Evolutionary conservation across 2,113 vertebrate genomes (phyloP).

Genomic region (Myotis yumanensis): DNA sequence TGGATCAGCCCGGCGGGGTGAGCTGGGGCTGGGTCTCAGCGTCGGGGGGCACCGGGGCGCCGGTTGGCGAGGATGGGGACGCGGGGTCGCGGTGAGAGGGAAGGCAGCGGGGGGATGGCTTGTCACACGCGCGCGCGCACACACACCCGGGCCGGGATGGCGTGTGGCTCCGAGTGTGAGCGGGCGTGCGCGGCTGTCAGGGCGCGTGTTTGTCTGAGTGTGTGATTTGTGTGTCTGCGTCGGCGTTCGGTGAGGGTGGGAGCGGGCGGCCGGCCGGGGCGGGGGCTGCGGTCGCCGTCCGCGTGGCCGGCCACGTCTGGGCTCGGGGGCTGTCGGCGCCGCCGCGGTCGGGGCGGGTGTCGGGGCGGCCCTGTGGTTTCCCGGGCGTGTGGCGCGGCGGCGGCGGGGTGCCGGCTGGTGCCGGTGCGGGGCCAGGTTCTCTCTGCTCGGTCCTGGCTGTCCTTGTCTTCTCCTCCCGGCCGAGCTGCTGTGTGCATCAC

Average conservation of each 20-base stretch:
- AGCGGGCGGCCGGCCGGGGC: constrained; percentile 47
- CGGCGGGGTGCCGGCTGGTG: constrained; percentile 45
- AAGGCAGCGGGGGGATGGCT: constrained; percentile 38
- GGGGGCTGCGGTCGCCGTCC: constrained; percentile 68
- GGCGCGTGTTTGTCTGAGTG: constrained; percentile 75
- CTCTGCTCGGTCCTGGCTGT: constrained; percentile 68
- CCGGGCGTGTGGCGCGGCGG: constrained; percentile 63
- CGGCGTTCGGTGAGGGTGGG: constrained; percentile 66
- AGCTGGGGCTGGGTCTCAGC: constrained; percentile 17
- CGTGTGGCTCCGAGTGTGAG: constrained; percentile 68
- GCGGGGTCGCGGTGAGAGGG: background rate
- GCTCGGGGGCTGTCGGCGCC: constrained; percentile 65
- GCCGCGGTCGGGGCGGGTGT: constrained; percentile 74
- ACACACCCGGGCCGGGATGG: constrained; percentile 44
- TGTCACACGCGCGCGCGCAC: constrained; percentile 59
- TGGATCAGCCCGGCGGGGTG: background rate
- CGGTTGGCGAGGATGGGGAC: background rate
- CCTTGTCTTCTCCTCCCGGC: constrained; percentile 72
- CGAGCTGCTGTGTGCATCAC: constrained; percentile 38
- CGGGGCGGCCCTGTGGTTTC: constrained; percentile 63
- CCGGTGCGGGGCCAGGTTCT: constrained; percentile 32
- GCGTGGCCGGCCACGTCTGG: constrained; percentile 63
- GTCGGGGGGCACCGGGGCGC: background rate
- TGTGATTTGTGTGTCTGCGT: constrained; percentile 81
- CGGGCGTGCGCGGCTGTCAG: constrained; percentile 78